A percentile compares a stretch with the other conserved stretches of the same genome.
phyloP scores from a whole-genome alignment of 2,797 vertebrate species.

The Alfaro cultratus region DNA sequence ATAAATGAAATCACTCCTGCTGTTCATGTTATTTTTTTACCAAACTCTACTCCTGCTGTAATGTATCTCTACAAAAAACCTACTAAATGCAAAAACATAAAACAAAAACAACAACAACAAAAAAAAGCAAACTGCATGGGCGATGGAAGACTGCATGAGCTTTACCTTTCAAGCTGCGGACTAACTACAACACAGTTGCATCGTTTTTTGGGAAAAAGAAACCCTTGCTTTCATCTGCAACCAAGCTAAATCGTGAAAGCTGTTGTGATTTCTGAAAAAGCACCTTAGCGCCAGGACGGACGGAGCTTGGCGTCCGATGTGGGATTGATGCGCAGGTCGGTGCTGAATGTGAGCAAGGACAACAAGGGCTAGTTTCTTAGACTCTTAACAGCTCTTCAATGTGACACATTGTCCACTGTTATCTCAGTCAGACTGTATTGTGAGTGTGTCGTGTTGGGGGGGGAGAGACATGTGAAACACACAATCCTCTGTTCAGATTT shows the following conservation, averaged over 20 bases:
- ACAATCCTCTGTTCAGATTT: conserved; percentile 55
- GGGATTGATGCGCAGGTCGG: conserved; percentile 50
- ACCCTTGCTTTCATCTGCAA: conserved; percentile 81
- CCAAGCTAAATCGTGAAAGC: conserved; percentile 65
- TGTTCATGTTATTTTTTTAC: conserved; percentile 45
- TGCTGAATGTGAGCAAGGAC: conserved; percentile 68
- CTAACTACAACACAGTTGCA: conserved; percentile 77
- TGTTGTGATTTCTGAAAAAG: conserved; percentile 53
- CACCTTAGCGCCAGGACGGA: conserved; percentile 59
- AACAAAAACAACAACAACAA: conserved; percentile 61
- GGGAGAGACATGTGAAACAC: conserved; percentile 51
- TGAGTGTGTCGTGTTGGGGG: conserved; percentile 39
- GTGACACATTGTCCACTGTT: conserved; percentile 46
- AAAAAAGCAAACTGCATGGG: conserved; percentile 79
- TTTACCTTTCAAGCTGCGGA: conserved; percentile 81
- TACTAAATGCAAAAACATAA: conserved; percentile 66
- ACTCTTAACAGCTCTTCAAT: conserved; percentile 57
- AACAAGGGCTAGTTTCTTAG: conserved; percentile 75
- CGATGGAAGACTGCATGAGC: conserved; percentile 84
- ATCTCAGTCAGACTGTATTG: conserved; percentile 63
- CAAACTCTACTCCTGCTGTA: conserved; percentile 60
- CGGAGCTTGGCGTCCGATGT: conserved; percentile 22
- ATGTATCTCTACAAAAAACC: conserved; percentile 77
- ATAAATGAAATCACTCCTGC: conserved; percentile 48
- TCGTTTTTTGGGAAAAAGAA: conserved; percentile 60